A percentile compares a stretch with the other conserved stretches of the same genome.
Evolutionary conservation across 2,888 invertebrate genomes (phyloP).

Genomic region (Disparrhopalites patrizii): DNA sequence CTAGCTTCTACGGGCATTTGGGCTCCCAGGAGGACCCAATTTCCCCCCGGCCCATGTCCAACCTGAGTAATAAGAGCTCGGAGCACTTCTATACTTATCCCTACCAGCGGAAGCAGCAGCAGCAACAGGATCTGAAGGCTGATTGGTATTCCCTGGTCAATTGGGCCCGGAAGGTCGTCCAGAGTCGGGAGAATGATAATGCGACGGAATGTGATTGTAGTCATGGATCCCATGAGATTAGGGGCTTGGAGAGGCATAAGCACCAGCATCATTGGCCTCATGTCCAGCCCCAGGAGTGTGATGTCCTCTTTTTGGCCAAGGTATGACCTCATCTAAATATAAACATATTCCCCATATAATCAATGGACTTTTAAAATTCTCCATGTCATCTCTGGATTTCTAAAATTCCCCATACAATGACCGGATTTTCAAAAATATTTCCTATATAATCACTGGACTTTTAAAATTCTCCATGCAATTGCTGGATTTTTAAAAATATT

Average conservation of each 20-base stretch:
- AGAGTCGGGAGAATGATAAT: constrained; percentile 47
- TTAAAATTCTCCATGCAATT: too few species aligned
- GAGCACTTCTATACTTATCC: constrained; percentile 49
- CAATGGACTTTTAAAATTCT: too few species aligned
- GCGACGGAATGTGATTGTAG: constrained; percentile 45
- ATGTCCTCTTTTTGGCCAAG: constrained; percentile 82
- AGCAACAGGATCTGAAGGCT: constrained; percentile 40
- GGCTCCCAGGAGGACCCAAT: constrained; percentile 43
- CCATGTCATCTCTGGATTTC: too few species aligned
- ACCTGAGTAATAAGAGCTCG: constrained; percentile 48
- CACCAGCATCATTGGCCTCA: constrained; percentile 48
- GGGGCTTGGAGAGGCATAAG: constrained; percentile 45
- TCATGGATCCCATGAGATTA: constrained; percentile 47
- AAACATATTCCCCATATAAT: too few species aligned
- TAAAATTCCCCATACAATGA: too few species aligned
- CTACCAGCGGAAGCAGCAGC: constrained; percentile 43
- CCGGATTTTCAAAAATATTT: too few species aligned
- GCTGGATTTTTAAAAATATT: too few species aligned
- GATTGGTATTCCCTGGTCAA: constrained; percentile 47
- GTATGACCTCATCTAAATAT: too few species aligned
- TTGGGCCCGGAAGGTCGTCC: constrained; percentile 47
- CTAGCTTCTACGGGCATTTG: constrained; percentile 1
- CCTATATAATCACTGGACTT: too few species aligned
- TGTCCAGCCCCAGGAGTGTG: constrained; percentile 70
- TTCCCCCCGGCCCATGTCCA: constrained; percentile 44